Base-by-base conservation (phyloP, 37 sponge, comb jelly and placozoan species). In the Mnemiopsis leidyi region DNA sequence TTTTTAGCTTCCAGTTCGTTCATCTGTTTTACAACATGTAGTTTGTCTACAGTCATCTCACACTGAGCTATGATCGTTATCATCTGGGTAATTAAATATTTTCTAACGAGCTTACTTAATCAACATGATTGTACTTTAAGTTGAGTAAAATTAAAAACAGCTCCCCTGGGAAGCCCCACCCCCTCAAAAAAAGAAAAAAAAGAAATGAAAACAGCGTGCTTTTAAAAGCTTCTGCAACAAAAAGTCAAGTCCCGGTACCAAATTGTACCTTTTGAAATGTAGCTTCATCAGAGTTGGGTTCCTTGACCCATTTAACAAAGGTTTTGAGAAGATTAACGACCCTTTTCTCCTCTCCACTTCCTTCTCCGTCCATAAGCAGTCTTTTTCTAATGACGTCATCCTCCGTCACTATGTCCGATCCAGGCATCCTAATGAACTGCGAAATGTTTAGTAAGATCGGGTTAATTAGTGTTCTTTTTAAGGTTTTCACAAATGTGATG, bases 351-450 rank as follows among this genome's bases (percentile, higher is more conserved):
- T 94, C 90, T 5, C 97, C 96, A 82, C 93, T 92, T 21, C 99
- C 97, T 18, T 98, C 99, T 29, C 97, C 99, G 76, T 98, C 99
- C 39, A 96, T 94, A 20, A 95, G 76, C 82, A 98, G 69, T 39
- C 99, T 76, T 77, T 96, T 98, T 38, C 95, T 76, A 68, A 98
- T 96, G 30, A 97, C 93, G 20, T 96, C 96, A 13, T 98, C 99
- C 82, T 95, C 97, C 26, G 68, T 76, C 23, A 94, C 67, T 38
- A 92, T 76, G 35, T 69, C 93, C 1, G 90, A 73, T 69, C 73
- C 61, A 0, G 90, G 90, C 90, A 85, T 85, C 37, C 61, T 48
- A 48, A n/a, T n/a, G n/a, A n/a, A n/a, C n/a, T n/a, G n/a, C n/a
- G n/a, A n/a, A n/a, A n/a, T n/a, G n/a, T n/a, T n/a, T n/a, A n/a